These are phyloP conservation scores for Poeciliopsis retropinna DNA, from an alignment of 2,113 vertebrate species.

Conservation along the genomic window DNA sequence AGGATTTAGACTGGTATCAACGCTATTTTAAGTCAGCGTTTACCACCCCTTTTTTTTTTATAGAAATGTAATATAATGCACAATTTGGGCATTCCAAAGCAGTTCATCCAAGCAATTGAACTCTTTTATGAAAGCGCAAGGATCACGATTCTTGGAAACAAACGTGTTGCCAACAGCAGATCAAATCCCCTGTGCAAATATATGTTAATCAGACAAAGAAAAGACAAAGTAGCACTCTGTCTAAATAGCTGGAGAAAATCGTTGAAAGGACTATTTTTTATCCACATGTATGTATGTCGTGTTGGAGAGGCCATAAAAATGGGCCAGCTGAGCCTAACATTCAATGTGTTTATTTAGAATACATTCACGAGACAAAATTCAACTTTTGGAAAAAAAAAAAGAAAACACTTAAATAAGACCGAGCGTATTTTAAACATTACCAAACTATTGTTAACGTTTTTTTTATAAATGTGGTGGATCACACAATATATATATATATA, in stretches of 20 bases:
- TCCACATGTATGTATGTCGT: not conserved
- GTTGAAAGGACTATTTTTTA: not conserved
- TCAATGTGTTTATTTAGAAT: not conserved
- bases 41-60: no score
- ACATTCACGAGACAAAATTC: not conserved
- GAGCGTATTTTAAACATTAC: not conserved
- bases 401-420: not conserved
- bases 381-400: not conserved
- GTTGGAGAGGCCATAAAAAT: not conserved
- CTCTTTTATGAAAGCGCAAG: not conserved
- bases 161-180: not conserved
- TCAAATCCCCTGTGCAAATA: not conserved
- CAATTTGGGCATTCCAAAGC: not conserved
- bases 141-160: not conserved
- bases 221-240: not conserved
- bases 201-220: not conserved
- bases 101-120: not conserved
- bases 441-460: slow-evolving; percentile 43
- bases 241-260: not conserved
- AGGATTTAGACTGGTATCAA: not conserved
- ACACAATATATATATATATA: no score
- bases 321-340: not conserved
- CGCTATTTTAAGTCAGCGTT: no score
- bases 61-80: not conserved
- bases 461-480: slow-evolving; percentile 78